Evolutionary conservation across 2,888 invertebrate species (phyloP).

Genomic region (Andrena fulva): DNA sequence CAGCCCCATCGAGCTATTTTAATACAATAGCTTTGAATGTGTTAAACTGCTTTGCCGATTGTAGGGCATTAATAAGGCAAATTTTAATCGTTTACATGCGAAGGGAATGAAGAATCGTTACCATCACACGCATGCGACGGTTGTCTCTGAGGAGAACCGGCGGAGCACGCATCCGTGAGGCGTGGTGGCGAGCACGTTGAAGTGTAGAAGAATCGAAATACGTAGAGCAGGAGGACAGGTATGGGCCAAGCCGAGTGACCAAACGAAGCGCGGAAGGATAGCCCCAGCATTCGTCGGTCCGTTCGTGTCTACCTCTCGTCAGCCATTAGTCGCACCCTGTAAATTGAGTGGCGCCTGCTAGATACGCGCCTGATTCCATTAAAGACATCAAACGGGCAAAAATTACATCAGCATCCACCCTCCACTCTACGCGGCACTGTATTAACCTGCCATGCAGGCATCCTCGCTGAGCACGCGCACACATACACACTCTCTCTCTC

Average conservation of each 20-base stretch:
- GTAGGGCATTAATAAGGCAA: too few relatives aligned
- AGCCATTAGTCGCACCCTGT: conserved; percentile 84
- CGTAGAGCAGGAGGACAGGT: conserved; percentile 41
- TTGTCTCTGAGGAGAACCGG: not conserved
- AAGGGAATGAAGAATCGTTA: too few relatives aligned
- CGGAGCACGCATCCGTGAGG: not conserved
- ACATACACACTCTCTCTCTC: conserved; percentile 21
- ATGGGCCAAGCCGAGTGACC: conserved; percentile 59
- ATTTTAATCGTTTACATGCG: too few relatives aligned
- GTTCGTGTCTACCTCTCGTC: conserved; percentile 78
- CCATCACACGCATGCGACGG: too few relatives aligned
- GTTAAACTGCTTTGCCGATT: too few relatives aligned
- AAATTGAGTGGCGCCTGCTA: conserved; percentile 84
- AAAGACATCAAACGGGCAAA: conserved; percentile 84
- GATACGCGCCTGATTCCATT: conserved; percentile 84
- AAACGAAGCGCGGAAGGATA: conserved; percentile 60
- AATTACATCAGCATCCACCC: conserved; percentile 83
- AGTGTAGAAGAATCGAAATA: conserved; percentile 20
- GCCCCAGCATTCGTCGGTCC: conserved; percentile 67
- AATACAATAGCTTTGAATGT: too few relatives aligned
- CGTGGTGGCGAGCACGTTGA: not conserved
- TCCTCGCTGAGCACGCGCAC: conserved; percentile 64
- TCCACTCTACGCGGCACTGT: conserved; percentile 76
- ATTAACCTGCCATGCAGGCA: conserved; percentile 77
- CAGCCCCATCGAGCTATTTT: too few relatives aligned